These are phyloP conservation scores for Lagorchestes hirsutus DNA, from an alignment of 2,797 vertebrate species.

Conservation along the genomic window DNA sequence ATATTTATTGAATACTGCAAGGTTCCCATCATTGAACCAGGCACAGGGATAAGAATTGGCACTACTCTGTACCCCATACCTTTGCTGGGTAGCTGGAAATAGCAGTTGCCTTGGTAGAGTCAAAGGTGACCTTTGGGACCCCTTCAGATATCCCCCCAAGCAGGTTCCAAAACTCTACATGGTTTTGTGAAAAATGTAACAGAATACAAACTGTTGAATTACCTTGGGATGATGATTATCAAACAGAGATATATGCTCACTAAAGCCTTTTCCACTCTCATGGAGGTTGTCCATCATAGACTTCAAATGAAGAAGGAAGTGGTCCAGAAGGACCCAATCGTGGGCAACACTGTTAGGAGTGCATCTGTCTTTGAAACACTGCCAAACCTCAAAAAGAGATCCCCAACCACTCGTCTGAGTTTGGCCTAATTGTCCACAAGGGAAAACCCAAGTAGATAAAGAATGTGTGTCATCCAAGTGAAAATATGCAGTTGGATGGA, in stretches of 20 bases:
- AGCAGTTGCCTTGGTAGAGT: neutral
- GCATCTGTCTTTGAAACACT: too few relatives aligned
- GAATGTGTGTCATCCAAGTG: too few relatives aligned
- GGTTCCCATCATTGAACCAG: neutral
- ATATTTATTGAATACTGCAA: neutral
- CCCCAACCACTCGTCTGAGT: too few relatives aligned
- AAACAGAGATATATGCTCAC: neutral
- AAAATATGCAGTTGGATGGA: too few relatives aligned
- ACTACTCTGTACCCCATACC: neutral
- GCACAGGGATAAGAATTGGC: neutral
- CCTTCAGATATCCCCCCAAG: neutral
- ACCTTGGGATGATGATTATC: neutral
- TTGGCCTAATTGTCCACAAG: too few relatives aligned
- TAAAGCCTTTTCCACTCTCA: neutral
- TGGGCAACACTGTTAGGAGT: neutral
- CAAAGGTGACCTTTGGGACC: neutral
- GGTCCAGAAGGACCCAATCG: too few relatives aligned
- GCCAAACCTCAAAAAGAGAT: too few relatives aligned
- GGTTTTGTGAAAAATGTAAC: neutral
- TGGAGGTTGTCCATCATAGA: neutral
- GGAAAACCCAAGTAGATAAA: too few relatives aligned
- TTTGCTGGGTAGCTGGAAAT: neutral
- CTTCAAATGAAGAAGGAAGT: neutral
- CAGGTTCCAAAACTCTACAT: neutral
- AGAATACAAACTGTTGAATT: neutral